Conservation (phyloP, 2,888 invertebrate genomes). For the Athalia cordata region DNA sequence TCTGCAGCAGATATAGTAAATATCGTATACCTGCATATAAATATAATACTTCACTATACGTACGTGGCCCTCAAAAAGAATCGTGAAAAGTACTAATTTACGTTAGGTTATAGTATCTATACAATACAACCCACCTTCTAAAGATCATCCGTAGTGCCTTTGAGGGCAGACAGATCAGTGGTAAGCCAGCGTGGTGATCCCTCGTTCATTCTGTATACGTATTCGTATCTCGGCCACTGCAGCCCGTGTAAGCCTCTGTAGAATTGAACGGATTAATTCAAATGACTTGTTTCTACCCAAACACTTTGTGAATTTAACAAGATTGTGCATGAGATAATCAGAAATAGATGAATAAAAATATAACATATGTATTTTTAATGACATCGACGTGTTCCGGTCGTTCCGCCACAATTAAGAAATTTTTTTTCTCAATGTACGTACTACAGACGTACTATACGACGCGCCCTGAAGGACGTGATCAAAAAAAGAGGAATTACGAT, state of each 20-base stretch:
- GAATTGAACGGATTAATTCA: conserved; percentile 33
- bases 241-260: conserved; percentile 31
- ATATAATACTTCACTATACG: no score
- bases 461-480: no score
- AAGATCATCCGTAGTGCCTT: conserved; percentile 69
- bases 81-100: neutral
- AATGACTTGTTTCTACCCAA: neutral
- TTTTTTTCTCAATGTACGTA: no score
- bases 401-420: no score
- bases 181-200: conserved; percentile 59
- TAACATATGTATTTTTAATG: no score
- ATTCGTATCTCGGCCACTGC: conserved; percentile 50
- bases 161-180: conserved; percentile 67
- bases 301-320: no score
- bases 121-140: conserved; percentile 65
- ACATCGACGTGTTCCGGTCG: no score
- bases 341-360: no score
- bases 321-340: no score
- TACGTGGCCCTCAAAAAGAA: no score
- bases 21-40: conserved; percentile 32
- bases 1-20: conserved; percentile 43
- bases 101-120: neutral
- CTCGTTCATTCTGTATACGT: conserved; percentile 63
- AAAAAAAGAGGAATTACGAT: no score
- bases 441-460: no score